phyloP scores from a whole-genome alignment of 2,888 invertebrate genomes.

The Drosophila austrosaltans region DNA sequence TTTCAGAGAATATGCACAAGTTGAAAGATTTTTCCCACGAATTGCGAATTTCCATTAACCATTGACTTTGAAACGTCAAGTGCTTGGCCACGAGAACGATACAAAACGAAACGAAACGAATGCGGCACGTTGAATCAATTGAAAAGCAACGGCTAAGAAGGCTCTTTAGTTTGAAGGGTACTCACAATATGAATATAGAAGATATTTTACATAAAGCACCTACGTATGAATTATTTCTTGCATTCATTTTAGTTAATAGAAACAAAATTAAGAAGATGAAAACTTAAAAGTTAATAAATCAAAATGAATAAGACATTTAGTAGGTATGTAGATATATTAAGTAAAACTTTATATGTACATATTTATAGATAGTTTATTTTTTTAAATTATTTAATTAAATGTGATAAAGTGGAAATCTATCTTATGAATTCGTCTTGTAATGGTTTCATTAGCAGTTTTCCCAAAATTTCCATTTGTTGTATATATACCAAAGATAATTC shows the following conservation, averaged over 20 bases:
- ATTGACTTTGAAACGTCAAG: conserved; percentile 76
- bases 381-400: no score
- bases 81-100: conserved; percentile 56
- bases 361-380: neutral
- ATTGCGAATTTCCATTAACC: conserved; percentile 62
- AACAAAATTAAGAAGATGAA: neutral
- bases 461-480: neutral
- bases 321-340: neutral
- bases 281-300: conserved; percentile 4
- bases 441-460: no score
- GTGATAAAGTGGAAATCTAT: no score
- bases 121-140: conserved; percentile 64
- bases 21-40: conserved; percentile 71
- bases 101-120: conserved; percentile 1
- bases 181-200: conserved; percentile 37
- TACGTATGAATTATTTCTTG: neutral
- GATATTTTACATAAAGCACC: conserved; percentile 9
- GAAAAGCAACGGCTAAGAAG: conserved; percentile 55
- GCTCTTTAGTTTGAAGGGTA: conserved; percentile 37
- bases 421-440: no score
- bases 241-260: neutral
- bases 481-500: neutral
- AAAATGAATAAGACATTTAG: conserved; percentile 1
- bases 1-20: conserved; percentile 45
- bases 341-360: neutral